phyloP scores from a whole-genome alignment of 1,140 invertebrate species.

The Anastatus disparis region DNA sequence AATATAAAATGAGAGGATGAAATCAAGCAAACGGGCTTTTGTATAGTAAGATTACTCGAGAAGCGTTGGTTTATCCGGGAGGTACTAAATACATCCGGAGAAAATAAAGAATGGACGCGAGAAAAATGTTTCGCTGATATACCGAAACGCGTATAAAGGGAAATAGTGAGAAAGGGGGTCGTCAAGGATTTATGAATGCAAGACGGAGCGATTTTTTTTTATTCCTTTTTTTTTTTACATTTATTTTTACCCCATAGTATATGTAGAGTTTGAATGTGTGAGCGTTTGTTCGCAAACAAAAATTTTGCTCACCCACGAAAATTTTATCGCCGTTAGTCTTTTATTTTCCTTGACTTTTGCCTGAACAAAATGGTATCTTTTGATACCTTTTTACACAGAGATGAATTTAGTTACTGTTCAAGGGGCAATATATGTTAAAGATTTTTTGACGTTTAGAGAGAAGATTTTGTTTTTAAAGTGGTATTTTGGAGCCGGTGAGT shows the following conservation, averaged over 20 bases:
- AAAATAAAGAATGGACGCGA: constrained; percentile 25
- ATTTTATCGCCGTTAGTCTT: constrained; percentile 21
- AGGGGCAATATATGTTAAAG: no score
- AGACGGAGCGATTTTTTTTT: constrained; percentile 14
- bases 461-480: no score
- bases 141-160: neutral
- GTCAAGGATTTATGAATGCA: constrained; percentile 31
- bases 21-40: constrained; percentile 27
- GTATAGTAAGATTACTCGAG: constrained; percentile 4
- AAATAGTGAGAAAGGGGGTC: constrained; percentile 17
- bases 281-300: constrained; percentile 7
- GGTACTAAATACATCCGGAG: constrained; percentile 36
- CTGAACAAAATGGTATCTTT: neutral
- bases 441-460: no score
- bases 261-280: neutral
- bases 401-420: no score
- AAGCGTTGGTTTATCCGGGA: constrained; percentile 19
- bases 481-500: no score
- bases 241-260: neutral
- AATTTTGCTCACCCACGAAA: constrained; percentile 24
- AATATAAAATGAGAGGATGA: neutral
- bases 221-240: no score
- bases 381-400: neutral
- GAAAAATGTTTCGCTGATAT: constrained; percentile 32
- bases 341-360: no score